These are phyloP conservation scores for Pipistrellus pygmaeus DNA, from an alignment of 2,797 vertebrate genomes.

Conservation along the genomic window DNA sequence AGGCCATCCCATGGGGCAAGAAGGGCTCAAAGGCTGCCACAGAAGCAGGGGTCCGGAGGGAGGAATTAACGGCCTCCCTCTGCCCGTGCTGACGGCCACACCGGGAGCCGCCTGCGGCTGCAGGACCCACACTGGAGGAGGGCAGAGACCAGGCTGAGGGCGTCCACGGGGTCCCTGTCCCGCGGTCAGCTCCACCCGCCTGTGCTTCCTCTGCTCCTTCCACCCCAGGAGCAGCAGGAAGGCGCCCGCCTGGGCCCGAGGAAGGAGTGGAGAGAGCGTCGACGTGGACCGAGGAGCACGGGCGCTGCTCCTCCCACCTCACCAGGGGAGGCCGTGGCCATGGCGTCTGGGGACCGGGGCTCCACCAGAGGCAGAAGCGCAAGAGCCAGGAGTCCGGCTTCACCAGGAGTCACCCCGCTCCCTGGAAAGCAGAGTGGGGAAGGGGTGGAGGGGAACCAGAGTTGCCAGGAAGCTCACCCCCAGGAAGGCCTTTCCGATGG, in stretches of 20 bases:
- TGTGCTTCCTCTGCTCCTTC: not conserved
- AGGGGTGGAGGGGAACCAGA: not conserved
- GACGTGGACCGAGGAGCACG: not conserved
- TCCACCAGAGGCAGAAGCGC: not conserved
- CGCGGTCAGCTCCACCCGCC: not conserved
- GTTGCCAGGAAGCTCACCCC: not conserved
- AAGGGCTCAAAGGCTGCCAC: not conserved
- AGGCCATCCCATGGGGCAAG: not conserved
- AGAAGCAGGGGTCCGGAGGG: not conserved
- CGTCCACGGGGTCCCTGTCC: not conserved
- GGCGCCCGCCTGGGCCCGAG: not conserved
- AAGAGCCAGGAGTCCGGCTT: not conserved
- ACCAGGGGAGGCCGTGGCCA: not conserved
- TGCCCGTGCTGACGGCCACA: not conserved
- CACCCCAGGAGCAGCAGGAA: not conserved
- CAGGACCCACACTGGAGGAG: not conserved
- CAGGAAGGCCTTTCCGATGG: not conserved
- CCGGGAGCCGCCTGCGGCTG: not conserved
- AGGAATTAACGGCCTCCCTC: not conserved
- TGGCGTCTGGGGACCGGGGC: not conserved
- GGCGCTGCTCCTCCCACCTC: not conserved
- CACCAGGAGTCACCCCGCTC: not conserved
- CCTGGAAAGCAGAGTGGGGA: not conserved
- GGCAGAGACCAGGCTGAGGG: not conserved
- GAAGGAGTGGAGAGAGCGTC: not conserved